Evolutionary conservation across 2,797 vertebrate species (phyloP).

Genomic region (Falco cherrug): DNA sequence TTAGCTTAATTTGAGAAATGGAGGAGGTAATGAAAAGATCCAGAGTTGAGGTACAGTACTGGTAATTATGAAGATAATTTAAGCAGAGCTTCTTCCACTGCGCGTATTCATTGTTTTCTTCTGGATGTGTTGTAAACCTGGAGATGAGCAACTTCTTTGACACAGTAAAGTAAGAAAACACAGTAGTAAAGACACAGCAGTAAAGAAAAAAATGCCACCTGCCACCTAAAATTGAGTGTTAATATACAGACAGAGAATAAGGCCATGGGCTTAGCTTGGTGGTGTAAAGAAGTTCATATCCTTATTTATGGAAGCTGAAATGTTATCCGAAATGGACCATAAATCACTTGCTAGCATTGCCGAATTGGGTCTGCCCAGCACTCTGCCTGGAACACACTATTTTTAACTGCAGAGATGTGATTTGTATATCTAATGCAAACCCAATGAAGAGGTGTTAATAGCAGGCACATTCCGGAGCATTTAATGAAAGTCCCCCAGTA

Average conservation of each 20-base stretch:
- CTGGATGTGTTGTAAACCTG: not conserved
- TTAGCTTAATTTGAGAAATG: not conserved
- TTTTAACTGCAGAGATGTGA: not conserved
- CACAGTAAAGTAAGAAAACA: not conserved
- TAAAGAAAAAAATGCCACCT: not conserved
- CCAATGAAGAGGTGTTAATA: not conserved
- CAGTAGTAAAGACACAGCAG: not conserved
- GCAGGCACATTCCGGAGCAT: not conserved
- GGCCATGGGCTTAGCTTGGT: not conserved
- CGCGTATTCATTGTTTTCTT: not conserved
- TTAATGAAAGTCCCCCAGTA: not conserved
- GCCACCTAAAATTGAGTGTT: not conserved
- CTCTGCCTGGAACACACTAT: not conserved
- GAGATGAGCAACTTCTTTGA: not conserved
- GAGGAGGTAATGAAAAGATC: not conserved
- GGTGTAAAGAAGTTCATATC: not conserved
- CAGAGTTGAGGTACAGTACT: not conserved
- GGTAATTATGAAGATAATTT: not conserved
- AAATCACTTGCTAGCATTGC: not conserved
- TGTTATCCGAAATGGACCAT: not conserved
- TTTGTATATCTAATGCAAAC: not conserved
- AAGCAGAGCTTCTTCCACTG: not conserved
- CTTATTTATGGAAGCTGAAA: constrained; percentile 24
- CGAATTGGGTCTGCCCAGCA: not conserved
- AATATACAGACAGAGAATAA: not conserved